Evolutionary conservation across 2,797 vertebrate species (phyloP), one percentile per base, ranked within the genome.

Genomic region (Neostethus bicornis): DNA sequence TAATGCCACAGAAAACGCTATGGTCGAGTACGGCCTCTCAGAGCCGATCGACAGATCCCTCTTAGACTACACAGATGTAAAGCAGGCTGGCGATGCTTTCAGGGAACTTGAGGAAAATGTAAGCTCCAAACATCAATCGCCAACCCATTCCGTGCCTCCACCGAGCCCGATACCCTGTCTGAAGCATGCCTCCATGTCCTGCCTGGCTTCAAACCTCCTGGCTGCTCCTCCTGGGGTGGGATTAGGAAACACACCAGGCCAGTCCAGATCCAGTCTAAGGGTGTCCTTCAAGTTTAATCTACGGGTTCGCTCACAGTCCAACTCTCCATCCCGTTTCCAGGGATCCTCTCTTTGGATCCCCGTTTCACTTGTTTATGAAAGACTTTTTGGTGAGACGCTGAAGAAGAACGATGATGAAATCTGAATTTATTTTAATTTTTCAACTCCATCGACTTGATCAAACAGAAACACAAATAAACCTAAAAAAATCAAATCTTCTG

Each of bases 91-190:
- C 39, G 87, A 92, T 84, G 87, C 74, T 0, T 94, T 91, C 89
- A 90, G 85, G 76, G 86, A 92, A 83, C 92, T 94, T 89, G 93
- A 94, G 89, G 92, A 93, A 93, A 91, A 94, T 55, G 89, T 95
- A 93, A 94, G 93, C 77, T 75, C 83, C 63, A 43, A 57, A 38
- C 37, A 19, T 45, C 5, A 59, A 61, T 65, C 61, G 70, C 75
- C n/a, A 37, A 16, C 48, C 24, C 39, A 7, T 45, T 23, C 28
- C 11, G 10, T 45, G 51, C 45, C 39, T 34, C 7, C 7, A 26
- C 70, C 66, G 51, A 77, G 28, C 43, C 35, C 0, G 2, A 16
- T 37, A 50, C 41, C 11, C 37, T 9, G n/a, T 56, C 39, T 68
- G 44, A 52, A 58, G 77, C 77, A 79, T 82, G 74, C 43, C 5